Evolutionary conservation across 2,888 invertebrate genomes (phyloP).

Genomic region (Hypercompe scribonia): DNA sequence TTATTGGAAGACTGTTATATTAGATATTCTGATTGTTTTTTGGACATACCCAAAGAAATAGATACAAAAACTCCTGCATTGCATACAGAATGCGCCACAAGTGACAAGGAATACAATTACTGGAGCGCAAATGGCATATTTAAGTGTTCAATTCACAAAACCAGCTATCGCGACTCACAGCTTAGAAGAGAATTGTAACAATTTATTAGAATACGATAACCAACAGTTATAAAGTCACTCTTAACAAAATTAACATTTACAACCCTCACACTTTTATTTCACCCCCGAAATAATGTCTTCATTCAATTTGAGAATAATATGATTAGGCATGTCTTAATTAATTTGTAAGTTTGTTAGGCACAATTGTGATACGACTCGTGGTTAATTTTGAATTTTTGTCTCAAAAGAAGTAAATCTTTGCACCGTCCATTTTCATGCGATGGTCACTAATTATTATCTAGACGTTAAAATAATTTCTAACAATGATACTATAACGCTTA

Average conservation of each 20-base stretch:
- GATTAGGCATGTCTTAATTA: slow-evolving; percentile 72
- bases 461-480: slow-evolving; percentile 15
- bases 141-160: neutral
- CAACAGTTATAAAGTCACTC: slow-evolving; percentile 49
- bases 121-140: neutral
- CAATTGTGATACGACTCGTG: slow-evolving; percentile 56
- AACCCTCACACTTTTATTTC: slow-evolving; percentile 60
- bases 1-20: no score
- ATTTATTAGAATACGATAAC: slow-evolving; percentile 28
- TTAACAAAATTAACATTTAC: slow-evolving; percentile 63
- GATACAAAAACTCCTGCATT: neutral
- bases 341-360: slow-evolving; percentile 67
- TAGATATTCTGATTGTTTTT: no score
- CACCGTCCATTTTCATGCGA: slow-evolving; percentile 40
- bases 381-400: slow-evolving; percentile 61
- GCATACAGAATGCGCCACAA: no score
- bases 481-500: slow-evolving; percentile 22
- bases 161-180: neutral
- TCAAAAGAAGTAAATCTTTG: slow-evolving; percentile 37
- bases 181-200: neutral
- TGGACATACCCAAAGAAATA: no score
- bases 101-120: neutral
- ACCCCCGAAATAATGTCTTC: slow-evolving; percentile 64
- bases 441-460: slow-evolving; percentile 38
- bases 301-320: slow-evolving; percentile 66